Evolutionary conservation across 2,113 vertebrate genomes (phyloP), one percentile per base, ranked within the genome.

Genomic region (Fulmarus glacialis): DNA sequence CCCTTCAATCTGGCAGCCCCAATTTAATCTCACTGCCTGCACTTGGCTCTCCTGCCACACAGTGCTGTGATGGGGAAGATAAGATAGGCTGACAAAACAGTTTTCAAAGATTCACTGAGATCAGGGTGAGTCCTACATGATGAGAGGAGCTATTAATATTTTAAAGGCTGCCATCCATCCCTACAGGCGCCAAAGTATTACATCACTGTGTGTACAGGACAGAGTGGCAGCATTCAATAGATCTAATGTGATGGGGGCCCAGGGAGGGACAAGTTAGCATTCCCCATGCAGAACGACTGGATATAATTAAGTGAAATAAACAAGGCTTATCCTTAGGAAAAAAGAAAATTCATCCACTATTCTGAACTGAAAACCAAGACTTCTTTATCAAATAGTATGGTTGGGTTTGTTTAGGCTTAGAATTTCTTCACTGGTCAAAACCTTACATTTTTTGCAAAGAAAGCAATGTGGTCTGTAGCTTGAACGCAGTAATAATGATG

Each of bases 111-210:
- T 82, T 59, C 15, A 27, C n/a, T 59, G 81, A 93, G 62, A 95
- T 64, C 36, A 72, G 72, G 82, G 89, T 55, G 71, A 89, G 79
- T 92, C 90, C 82, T 79, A 34, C 81, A 56, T n/a, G 75, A 89
- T 90, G 78, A 87, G 67, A 97, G 70, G 45, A 94, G 58, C 73
- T 96, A 80, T 97, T 97, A 97, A 96, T 98, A 96, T 97, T 97
- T 98, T 97, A 97, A 97, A 83, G 63, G 75, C 84, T 94, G 78
- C 87, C 95, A 97, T 95, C 82, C 95, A 67, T 85, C 82, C 70
- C 66, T 92, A 70, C 72, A 82, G 88, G 73, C 92, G 93, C 59
- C 36, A 10, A 79, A 94, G 58, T 91, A 89, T 98, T 96, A 83
- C 89, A 74, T 97, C 96, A 96, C 70, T 13, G 3, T 80, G 87